Base-by-base conservation (phyloP, 2,888 invertebrate species). In the Bombylius discolor region DNA sequence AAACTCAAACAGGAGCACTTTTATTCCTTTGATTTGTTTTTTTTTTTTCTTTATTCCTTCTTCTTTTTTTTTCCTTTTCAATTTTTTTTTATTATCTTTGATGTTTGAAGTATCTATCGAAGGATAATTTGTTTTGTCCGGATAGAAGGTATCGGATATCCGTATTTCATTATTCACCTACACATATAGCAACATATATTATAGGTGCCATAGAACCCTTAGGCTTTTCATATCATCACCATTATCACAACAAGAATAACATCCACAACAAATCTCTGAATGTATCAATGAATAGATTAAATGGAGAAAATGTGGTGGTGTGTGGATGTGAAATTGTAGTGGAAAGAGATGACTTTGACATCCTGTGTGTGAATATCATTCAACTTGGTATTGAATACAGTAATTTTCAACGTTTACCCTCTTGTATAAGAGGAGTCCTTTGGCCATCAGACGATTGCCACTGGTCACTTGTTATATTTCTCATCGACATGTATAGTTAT, bases 401-500 rank as follows among this genome's bases (percentile, higher is more conserved):
- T 46, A 47, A 51, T 51, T 55, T 55, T 55, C 55, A 55, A 31
- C 55, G 47, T 50, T 55, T 55, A 51, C 50, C 50, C 55, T 51
- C 47, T 36, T 50, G 23, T 23, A 23, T 23, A 23, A 23, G 23
- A 54, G 49, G 49, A 32, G 49, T 42, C 13, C 52, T 23, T 42
- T n/a, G 55, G 50, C 47, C 47, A 51, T 14, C 14, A 34, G 50
- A 11, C 39, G 39, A 23, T 23, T 23, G 23, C 23, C 23, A 44
- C 44, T 14, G 50, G 55, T 50, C 55, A 55, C 55, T 55, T 55
- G 55, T 55, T 55, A 50, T 47, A 51, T 55, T 55, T 55, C 54
- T 50, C 54, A 54, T 55, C 55, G 49, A 42, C 11, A 8, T 42
- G 7, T 42, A 11, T 42, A 11, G 39, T 42, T 42, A 1, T 11